These are phyloP conservation scores for Brachionus sp. DNA, from an alignment of 1,140 invertebrate genomes.

Conservation along the genomic window DNA sequence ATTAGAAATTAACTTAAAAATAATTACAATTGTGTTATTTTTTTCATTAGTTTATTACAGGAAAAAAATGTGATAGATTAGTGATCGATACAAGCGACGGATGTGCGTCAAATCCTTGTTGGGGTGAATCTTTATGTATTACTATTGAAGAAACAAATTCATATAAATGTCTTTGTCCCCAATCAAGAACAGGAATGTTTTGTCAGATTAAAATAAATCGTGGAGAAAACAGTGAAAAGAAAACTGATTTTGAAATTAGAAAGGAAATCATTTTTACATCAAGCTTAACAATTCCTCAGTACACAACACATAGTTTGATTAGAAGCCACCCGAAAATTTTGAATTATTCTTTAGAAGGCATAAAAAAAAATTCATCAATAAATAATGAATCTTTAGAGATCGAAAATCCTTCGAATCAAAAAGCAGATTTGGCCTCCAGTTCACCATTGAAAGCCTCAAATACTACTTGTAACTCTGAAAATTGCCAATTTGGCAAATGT, in stretches of 20 bases:
- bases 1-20: neutral
- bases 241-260: neutral
- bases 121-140: conserved; percentile 33
- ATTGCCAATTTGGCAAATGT: conserved; percentile 37
- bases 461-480: neutral
- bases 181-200: neutral
- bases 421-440: neutral
- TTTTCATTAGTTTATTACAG: conserved; percentile 19
- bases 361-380: too few relatives aligned
- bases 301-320: too few relatives aligned
- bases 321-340: too few relatives aligned
- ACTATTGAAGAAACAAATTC: neutral
- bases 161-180: conserved; percentile 9
- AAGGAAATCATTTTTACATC: neutral
- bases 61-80: conserved; percentile 8
- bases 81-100: neutral
- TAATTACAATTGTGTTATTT: neutral
- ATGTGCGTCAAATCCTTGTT: conserved; percentile 43
- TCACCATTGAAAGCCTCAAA: neutral
- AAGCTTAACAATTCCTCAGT: neutral
- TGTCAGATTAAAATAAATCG: neutral
- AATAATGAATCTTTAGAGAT: neutral
- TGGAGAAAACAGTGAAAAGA: neutral
- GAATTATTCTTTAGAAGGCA: too few relatives aligned
- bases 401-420: neutral